These are phyloP conservation scores for Strigamia transsilvanica DNA, from an alignment of 2,888 invertebrate species.

Conservation along the genomic window DNA sequence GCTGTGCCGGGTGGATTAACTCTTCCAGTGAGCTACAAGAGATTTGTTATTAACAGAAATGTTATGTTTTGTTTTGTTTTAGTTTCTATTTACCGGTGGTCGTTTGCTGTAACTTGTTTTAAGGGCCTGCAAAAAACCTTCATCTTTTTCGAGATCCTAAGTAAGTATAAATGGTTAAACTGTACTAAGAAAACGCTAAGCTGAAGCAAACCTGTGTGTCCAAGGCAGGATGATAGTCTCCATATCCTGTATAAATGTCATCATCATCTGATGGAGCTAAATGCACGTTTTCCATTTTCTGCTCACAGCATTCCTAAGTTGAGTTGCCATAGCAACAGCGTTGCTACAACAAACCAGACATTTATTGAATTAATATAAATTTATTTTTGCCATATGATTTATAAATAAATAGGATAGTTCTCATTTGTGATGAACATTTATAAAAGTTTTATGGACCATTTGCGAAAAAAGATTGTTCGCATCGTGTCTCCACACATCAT, in stretches of 20 bases:
- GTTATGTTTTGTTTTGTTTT: neutral
- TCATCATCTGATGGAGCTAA: slow-evolving; percentile 62
- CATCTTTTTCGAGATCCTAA: slow-evolving; percentile 75
- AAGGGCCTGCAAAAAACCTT: slow-evolving; percentile 79
- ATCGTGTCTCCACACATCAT: no score
- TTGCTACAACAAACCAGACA: neutral
- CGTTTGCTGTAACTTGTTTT: slow-evolving; percentile 76
- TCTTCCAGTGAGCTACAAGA: slow-evolving; percentile 41
- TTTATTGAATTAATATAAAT: neutral
- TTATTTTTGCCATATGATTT: neutral
- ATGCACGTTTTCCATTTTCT: slow-evolving; percentile 54
- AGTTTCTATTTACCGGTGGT: slow-evolving; percentile 68
- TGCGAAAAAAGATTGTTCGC: no score
- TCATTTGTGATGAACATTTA: neutral
- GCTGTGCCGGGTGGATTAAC: slow-evolving; percentile 37
- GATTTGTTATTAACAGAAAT: neutral
- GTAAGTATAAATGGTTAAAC: neutral
- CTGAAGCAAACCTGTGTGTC: slow-evolving; percentile 65
- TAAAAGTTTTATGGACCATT: no score
- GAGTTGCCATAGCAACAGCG: neutral
- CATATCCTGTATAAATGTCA: slow-evolving; percentile 74
- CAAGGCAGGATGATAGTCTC: slow-evolving; percentile 73
- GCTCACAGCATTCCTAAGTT: neutral
- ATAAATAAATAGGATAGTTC: neutral
- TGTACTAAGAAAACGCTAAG: neutral